Evolutionary conservation across 2,113 vertebrate genomes (phyloP).

Genomic region (Charadrius vociferus): DNA sequence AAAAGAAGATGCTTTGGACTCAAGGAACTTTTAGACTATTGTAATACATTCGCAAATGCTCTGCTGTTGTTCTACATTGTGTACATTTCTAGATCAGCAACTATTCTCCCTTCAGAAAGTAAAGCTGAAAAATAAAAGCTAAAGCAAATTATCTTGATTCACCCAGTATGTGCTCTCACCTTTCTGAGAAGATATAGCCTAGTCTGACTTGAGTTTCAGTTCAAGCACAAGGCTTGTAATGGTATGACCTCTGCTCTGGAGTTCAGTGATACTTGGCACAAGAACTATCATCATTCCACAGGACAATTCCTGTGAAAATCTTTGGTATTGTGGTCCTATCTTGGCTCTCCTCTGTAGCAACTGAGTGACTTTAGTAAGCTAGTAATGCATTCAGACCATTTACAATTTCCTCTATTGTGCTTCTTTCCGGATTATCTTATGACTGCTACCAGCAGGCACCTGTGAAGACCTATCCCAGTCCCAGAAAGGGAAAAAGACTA

Average conservation of each 20-base stretch:
- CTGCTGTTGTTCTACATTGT: neutral
- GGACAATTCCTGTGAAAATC: neutral
- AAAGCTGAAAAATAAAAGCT: neutral
- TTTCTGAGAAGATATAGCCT: neutral
- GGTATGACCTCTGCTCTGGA: neutral
- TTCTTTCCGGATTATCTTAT: neutral
- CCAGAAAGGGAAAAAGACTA: neutral
- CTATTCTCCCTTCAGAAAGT: neutral
- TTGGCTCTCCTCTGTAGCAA: neutral
- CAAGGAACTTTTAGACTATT: neutral
- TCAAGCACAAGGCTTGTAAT: neutral
- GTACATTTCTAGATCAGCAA: neutral
- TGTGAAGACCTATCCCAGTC: neutral
- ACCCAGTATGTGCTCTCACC: neutral
- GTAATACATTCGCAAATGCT: neutral
- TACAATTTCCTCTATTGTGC: neutral
- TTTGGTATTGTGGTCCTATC: neutral
- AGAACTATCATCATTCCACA: fast-evolving
- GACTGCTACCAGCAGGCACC: neutral
- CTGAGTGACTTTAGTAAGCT: neutral
- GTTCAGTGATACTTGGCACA: neutral
- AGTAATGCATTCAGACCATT: neutral
- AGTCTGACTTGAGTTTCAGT: neutral
- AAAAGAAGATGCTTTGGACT: neutral
- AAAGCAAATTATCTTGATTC: neutral